phyloP scores from a whole-genome alignment of 2,113 vertebrate genomes.

The Lepidothrix coronata region DNA sequence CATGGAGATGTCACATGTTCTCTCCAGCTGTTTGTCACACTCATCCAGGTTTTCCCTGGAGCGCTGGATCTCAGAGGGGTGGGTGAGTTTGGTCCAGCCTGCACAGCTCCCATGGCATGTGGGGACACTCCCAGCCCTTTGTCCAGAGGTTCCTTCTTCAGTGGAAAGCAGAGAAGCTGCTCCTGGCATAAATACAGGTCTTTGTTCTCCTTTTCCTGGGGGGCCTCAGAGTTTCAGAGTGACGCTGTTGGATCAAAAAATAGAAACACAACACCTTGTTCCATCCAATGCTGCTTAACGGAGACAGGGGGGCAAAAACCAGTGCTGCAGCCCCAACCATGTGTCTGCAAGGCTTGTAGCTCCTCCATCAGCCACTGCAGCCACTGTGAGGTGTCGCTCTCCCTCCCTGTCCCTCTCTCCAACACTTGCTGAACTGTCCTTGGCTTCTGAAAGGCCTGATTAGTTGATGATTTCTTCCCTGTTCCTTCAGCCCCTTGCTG shows the following conservation, averaged over 20 bases:
- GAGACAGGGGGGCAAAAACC: not conserved
- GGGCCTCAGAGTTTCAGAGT: not conserved
- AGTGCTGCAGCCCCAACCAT: not conserved
- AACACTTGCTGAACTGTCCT: not conserved
- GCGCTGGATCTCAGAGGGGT: rapidly evolving
- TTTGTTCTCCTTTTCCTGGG: not conserved
- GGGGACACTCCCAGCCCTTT: not conserved
- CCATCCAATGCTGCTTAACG: not conserved
- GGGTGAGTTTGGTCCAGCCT: rapidly evolving
- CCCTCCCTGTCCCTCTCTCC: not conserved
- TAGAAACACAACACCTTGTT: not conserved
- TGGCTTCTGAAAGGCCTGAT: not conserved
- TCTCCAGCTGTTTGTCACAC: not conserved
- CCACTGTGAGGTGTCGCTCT: rapidly evolving
- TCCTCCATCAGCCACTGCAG: not conserved
- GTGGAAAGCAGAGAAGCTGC: not conserved
- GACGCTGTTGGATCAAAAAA: not conserved
- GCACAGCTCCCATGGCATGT: rapidly evolving
- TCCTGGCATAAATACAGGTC: not conserved
- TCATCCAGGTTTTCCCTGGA: not conserved
- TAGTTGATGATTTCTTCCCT: not conserved
- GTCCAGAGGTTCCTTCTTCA: not conserved
- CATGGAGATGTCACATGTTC: not conserved
- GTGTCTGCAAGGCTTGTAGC: not conserved
- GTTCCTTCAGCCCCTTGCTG: not conserved